Percentiles rank a stretch among this genome's conserved stretches.
Conservation (phyloP, 2,797 vertebrate species). For the Etheostoma perlongum region DNA sequence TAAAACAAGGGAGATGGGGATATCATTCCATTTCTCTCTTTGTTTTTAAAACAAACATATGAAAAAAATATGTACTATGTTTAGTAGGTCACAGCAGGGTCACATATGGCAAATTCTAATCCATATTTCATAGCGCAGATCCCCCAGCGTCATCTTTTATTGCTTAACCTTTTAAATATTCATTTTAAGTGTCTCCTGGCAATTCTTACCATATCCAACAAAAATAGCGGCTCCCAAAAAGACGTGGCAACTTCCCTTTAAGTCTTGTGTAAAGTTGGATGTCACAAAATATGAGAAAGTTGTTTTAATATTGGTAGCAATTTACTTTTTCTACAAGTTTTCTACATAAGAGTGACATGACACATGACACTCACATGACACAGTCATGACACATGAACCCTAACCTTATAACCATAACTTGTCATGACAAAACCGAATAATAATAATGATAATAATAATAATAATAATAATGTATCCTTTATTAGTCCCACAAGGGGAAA, state of each 20-base stretch:
- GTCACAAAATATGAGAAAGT: neutral
- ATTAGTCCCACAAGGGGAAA: too few relatives aligned
- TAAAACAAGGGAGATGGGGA: slow-evolving; percentile 1
- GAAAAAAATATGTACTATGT: too few relatives aligned
- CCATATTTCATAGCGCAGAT: slow-evolving; percentile 51
- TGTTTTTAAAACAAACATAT: neutral
- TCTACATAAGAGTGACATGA: too few relatives aligned
- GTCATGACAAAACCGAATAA: too few relatives aligned
- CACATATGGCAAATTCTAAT: slow-evolving; percentile 42
- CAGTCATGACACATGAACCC: too few relatives aligned
- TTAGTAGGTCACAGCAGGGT: slow-evolving; percentile 44
- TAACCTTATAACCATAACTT: too few relatives aligned
- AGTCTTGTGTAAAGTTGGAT: neutral
- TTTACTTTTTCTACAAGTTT: too few relatives aligned
- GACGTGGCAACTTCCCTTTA: neutral
- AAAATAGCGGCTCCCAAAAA: neutral
- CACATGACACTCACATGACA: too few relatives aligned
- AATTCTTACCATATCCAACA: slow-evolving; percentile 3
- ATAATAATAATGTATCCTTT: too few relatives aligned
- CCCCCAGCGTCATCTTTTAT: slow-evolving; percentile 55
- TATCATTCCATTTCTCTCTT: neutral
- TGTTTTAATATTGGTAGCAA: slow-evolving; percentile 2
- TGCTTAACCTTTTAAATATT: slow-evolving; percentile 37
- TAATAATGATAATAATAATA: too few relatives aligned
- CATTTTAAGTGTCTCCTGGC: slow-evolving; percentile 12